A percentile compares a stretch with the other conserved stretches of the same genome.
phyloP scores from a whole-genome alignment of 2,113 vertebrate species.

The Steatornis caripensis region DNA sequence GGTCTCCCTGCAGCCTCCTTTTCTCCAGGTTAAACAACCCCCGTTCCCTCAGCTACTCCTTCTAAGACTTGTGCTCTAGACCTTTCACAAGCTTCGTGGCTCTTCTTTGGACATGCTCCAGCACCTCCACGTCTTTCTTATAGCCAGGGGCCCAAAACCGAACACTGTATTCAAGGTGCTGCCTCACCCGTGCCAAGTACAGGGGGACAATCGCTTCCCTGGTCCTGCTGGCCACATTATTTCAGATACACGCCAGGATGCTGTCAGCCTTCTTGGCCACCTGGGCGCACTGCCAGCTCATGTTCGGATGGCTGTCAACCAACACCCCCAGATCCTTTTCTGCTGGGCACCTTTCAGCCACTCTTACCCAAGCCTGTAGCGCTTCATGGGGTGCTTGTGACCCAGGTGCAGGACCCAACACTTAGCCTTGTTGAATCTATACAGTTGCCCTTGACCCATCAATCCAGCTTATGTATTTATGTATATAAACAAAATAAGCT shows the following conservation, averaged over 20 bases:
- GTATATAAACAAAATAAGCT: neutral
- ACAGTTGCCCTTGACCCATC: too few relatives aligned
- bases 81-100: neutral
- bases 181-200: neutral
- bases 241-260: neutral
- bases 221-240: neutral
- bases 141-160: neutral
- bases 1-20: neutral
- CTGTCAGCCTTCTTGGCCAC: neutral
- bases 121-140: neutral
- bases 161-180: neutral
- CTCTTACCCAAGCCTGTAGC: neutral
- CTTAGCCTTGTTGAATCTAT: too few relatives aligned
- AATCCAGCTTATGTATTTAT: neutral
- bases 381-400: neutral
- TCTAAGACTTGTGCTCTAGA: neutral
- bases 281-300: neutral
- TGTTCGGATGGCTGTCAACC: neutral
- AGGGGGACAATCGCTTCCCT: neutral
- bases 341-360: neutral
- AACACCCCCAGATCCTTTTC: neutral
- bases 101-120: neutral
- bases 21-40: neutral
- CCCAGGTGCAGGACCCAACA: neutral
- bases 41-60: neutral